These are phyloP conservation scores for Pholis gunnellus DNA, from an alignment of 2,113 vertebrate species.

Conservation along the genomic window DNA sequence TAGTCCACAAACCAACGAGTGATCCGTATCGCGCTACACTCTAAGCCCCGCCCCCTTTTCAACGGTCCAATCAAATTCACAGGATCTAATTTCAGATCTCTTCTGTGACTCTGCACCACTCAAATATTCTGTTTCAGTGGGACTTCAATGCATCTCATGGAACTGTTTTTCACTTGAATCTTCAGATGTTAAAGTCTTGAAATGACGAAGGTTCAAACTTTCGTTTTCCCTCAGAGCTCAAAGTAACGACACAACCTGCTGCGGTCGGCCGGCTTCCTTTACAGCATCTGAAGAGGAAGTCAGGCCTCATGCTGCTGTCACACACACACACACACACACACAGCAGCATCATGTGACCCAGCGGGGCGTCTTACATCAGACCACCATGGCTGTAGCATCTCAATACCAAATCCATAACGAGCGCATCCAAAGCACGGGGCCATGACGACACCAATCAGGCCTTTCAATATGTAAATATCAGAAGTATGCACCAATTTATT, in stretches of 20 bases:
- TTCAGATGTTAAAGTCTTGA: background rate
- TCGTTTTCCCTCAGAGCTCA: slow-evolving; percentile 13
- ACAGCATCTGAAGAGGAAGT: slow-evolving; percentile 65
- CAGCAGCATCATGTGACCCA: background rate
- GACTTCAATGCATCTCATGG: too few species aligned
- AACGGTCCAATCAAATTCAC: too few species aligned
- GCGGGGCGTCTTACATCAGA: background rate
- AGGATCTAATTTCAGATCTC: too few species aligned
- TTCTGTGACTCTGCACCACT: too few species aligned
- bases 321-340: background rate
- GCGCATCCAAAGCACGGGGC: background rate
- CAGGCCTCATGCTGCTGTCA: background rate
- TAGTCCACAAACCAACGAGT: too few species aligned
- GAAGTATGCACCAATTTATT: background rate
- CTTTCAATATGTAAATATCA: background rate
- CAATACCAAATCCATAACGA: background rate
- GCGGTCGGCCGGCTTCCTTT: slow-evolving; percentile 55
- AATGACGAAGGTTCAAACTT: background rate
- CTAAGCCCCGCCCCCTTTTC: too few species aligned
- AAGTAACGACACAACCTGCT: slow-evolving; percentile 16
- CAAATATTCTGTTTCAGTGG: too few species aligned
- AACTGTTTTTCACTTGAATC: too few species aligned
- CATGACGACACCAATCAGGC: background rate
- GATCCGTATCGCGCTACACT: too few species aligned
- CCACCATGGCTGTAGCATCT: background rate